Evolutionary conservation across 2,113 vertebrate genomes (phyloP).

Genomic region (Danionella cerebrum): DNA sequence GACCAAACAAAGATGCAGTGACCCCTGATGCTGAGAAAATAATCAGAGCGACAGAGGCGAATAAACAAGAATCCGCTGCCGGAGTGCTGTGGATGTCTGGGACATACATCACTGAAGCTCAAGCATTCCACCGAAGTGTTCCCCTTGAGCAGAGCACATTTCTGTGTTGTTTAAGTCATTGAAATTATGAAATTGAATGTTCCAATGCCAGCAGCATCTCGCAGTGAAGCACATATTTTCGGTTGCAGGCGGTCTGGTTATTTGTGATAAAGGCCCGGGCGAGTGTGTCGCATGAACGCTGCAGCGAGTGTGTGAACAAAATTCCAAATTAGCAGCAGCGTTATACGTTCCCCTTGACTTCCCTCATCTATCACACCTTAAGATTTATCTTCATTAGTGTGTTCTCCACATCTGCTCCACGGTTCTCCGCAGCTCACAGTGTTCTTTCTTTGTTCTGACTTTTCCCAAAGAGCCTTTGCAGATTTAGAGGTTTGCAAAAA

Average conservation of each 20-base stretch:
- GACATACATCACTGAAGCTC: no score
- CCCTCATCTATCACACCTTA: not conserved
- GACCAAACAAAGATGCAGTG: conserved; percentile 53
- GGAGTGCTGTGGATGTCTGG: not conserved
- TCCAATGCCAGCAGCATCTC: conserved; percentile 29
- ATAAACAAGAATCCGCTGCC: not conserved
- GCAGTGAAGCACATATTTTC: conserved; percentile 10
- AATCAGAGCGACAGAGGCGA: conserved; percentile 13
- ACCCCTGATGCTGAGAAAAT: conserved; percentile 52
- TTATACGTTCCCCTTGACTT: not conserved
- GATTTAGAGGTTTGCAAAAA: no score
- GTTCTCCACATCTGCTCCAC: not conserved
- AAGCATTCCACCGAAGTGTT: not conserved
- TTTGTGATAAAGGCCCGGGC: conserved; percentile 12
- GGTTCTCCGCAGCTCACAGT: no score
- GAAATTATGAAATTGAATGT: not conserved
- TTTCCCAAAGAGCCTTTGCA: no score
- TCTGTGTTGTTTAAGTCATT: not conserved
- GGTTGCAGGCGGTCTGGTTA: not conserved
- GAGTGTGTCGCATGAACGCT: not conserved
- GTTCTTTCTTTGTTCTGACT: not conserved
- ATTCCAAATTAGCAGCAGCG: conserved; percentile 19
- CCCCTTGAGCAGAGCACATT: not conserved
- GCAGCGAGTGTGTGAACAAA: conserved; percentile 3
- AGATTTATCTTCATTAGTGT: not conserved